Conservation (phyloP, 1,140 invertebrate genomes). For the Scaptomyza graminum region DNA sequence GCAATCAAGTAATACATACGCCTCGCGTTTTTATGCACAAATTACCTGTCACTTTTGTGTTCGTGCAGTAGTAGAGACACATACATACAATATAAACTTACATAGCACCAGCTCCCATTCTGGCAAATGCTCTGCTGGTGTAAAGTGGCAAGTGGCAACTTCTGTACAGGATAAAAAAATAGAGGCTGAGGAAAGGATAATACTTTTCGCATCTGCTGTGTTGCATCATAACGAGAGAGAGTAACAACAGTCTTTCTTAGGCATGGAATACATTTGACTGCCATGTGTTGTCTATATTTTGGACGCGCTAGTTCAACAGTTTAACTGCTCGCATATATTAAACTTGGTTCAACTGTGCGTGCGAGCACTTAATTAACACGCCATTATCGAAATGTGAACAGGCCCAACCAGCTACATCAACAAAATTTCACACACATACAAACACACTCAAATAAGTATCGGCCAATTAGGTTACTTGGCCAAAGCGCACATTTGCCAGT, state of each 20-base stretch:
- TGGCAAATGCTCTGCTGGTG: conserved; percentile 15
- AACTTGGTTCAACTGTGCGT: conserved; percentile 61
- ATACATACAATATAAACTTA: not conserved
- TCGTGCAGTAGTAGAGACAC: conserved; percentile 50
- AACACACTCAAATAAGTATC: conserved; percentile 36
- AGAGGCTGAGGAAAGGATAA: conserved; percentile 14
- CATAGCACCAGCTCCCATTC: too few species aligned
- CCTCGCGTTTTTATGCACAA: conserved; percentile 69
- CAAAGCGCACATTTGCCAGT: not conserved
- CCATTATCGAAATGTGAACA: conserved; percentile 56
- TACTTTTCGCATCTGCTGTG: conserved; percentile 45
- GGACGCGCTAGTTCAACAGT: conserved; percentile 14
- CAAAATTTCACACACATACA: conserved; percentile 33
- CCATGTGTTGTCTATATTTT: conserved; percentile 2
- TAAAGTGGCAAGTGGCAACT: conserved; percentile 34
- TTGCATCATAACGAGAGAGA: conserved; percentile 39
- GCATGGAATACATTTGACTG: conserved; percentile 45
- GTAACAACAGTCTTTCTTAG: not conserved
- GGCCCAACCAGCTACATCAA: not conserved
- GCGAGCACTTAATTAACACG: conserved; percentile 73
- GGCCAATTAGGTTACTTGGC: conserved; percentile 46
- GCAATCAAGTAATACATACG: not conserved
- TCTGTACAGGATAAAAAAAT: not conserved
- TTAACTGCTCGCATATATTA: conserved; percentile 3
- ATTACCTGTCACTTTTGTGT: conserved; percentile 75